Base-by-base conservation (phyloP, 2,888 invertebrate genomes). In the Sicus ferrugineus region DNA sequence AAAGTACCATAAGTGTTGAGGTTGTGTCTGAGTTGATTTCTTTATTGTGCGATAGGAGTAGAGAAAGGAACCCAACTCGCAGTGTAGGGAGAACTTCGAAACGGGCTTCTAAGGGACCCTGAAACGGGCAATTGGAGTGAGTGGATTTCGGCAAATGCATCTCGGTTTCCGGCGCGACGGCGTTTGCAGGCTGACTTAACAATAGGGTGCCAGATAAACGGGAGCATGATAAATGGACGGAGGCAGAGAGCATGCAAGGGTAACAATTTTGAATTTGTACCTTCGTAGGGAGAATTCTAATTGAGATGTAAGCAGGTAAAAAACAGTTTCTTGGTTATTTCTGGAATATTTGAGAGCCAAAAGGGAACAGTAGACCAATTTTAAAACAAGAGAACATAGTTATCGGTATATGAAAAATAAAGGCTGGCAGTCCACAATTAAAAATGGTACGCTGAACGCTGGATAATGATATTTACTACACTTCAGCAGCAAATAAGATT, bases 41-140 rank as follows among this genome's bases (percentile, higher is more conserved):
- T 59, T 31, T 67, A 70, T 70, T 70, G 65, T 62, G 38, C 26
- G 68, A 70, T 74, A 70, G 73, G 28, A 16, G 19, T 46, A 58
- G 48, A 64, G 62, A 19, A 38, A 52, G 58, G 50, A 61, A 69
- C 69, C 70, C 73, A 72, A 14, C 56, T 28, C 6, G 16, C 6
- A 28, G 26, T 21, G 21, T 2, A 52, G 16, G 3, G n/a, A 67
- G 64, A 14, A 42, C 66, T 61, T 68, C 72, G 64, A 73, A 73
- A 74, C 75, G 5, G 4, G 42, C n/a, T 9, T 9, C 42, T 42
- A 4, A 4, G 42, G 16, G 16, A 42, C 42, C n/a, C n/a, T n/a
- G n/a, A n/a, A 42, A n/a, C 42, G 68, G 72, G 70, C 73, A 76
- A 77, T 75, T 76, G 72, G 76, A 78, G 78, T 79, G 77, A 79